Percentiles rank a stretch among this genome's conserved stretches.
These are phyloP conservation scores for Drosophila murphyi DNA, from an alignment of 1,140 invertebrate species.

Conservation along the genomic window DNA sequence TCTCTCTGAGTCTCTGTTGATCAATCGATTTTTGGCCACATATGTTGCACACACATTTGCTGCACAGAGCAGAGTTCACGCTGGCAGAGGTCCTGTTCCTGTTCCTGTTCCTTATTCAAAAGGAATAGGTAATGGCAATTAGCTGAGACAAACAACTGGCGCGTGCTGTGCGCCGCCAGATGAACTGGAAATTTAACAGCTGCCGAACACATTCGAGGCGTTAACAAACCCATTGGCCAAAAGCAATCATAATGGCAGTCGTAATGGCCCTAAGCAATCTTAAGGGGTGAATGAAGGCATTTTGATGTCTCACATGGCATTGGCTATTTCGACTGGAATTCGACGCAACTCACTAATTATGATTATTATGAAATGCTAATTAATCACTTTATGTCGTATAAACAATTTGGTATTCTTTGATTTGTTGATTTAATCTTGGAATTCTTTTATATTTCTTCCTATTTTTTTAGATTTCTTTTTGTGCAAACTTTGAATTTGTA, in stretches of 20 bases:
- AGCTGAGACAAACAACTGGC: slow-evolving; percentile 59
- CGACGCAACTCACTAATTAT: too few relatives aligned
- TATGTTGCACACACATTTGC: slow-evolving; percentile 26
- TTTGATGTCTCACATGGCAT: too few relatives aligned
- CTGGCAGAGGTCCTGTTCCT: not conserved
- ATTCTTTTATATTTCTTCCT: too few relatives aligned
- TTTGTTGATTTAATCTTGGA: too few relatives aligned
- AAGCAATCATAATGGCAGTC: not conserved
- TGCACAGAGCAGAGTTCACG: slow-evolving; percentile 43
- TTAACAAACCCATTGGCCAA: slow-evolving; percentile 1
- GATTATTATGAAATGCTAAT: too few relatives aligned
- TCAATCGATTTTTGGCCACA: slow-evolving; percentile 58
- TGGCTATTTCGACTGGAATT: too few relatives aligned
- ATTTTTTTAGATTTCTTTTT: too few relatives aligned
- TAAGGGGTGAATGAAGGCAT: not conserved
- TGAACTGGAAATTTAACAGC: slow-evolving; percentile 52
- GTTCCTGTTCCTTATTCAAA: slow-evolving; percentile 8
- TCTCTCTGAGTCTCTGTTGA: too few relatives aligned
- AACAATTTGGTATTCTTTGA: too few relatives aligned
- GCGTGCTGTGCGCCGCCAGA: slow-evolving; percentile 59
- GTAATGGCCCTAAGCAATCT: not conserved
- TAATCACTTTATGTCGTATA: too few relatives aligned
- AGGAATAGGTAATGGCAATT: slow-evolving; percentile 30
- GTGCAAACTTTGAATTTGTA: too few relatives aligned
- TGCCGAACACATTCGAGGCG: slow-evolving; percentile 50